Conservation (phyloP, 2,113 vertebrate genomes). For the Grammomys surdaster region DNA sequence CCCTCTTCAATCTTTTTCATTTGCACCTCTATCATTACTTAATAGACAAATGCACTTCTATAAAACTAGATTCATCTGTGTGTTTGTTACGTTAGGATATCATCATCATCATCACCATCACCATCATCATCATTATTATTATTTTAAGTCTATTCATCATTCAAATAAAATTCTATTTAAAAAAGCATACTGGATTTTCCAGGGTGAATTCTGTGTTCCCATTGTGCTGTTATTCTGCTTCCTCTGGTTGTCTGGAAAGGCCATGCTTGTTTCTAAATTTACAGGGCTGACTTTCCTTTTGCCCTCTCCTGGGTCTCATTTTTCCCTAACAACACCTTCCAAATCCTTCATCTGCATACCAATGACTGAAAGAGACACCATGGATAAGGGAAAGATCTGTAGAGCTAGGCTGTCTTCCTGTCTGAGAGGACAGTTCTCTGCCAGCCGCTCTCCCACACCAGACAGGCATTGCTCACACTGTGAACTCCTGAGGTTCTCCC, state of each 20-base stretch:
- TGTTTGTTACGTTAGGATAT: constrained; percentile 17
- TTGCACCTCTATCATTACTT: not conserved
- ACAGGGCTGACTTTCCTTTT: constrained; percentile 58
- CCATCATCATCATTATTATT: not conserved
- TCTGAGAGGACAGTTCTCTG: constrained; percentile 65
- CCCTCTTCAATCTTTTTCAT: not conserved
- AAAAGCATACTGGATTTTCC: constrained; percentile 62
- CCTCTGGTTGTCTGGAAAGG: constrained; percentile 59
- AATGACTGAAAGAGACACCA: constrained; percentile 67
- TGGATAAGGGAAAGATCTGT: constrained; percentile 79
- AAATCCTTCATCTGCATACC: constrained; percentile 64
- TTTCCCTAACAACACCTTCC: constrained; percentile 68
- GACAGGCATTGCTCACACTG: constrained; percentile 77
- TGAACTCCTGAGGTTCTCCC: constrained; percentile 75
- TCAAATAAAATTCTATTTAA: constrained; percentile 50
- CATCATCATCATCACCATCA: not conserved
- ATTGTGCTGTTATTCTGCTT: constrained; percentile 37
- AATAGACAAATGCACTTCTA: constrained; percentile 21
- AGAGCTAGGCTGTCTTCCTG: constrained; percentile 73
- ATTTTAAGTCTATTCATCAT: constrained; percentile 22
- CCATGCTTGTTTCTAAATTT: constrained; percentile 43
- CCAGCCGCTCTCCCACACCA: constrained; percentile 69
- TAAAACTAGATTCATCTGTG: not conserved
- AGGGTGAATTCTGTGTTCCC: constrained; percentile 59
- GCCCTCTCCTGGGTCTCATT: constrained; percentile 79